Conservation (phyloP, 1,140 invertebrate genomes). For the Tyrophagus putrescentiae region DNA sequence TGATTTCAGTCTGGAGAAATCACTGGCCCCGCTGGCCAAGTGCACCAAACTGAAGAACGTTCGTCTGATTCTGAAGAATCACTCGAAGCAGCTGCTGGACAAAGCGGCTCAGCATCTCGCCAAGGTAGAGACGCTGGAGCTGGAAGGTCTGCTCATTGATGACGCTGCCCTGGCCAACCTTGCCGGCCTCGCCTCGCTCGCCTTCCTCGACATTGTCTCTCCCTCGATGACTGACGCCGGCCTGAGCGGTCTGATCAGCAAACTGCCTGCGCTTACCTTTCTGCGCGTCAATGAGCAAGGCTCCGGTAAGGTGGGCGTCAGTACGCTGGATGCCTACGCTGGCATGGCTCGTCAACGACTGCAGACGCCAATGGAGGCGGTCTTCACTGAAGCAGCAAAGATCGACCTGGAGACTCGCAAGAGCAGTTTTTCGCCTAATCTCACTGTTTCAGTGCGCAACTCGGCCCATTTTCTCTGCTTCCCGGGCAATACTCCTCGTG, state of each 20-base stretch:
- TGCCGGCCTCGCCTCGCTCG: neutral
- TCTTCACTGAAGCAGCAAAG: constrained; percentile 10
- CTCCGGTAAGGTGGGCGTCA: neutral
- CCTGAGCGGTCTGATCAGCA: neutral
- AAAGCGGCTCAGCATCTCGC: neutral
- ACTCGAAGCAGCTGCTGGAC: neutral
- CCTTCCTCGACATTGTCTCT: constrained; percentile 19
- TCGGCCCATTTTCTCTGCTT: constrained; percentile 10
- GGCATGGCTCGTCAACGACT: constrained; percentile 1
- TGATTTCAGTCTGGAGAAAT: constrained; percentile 5
- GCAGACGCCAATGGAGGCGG: neutral
- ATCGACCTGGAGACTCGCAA: constrained; percentile 5
- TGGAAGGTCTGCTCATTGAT: constrained; percentile 15
- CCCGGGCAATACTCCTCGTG: constrained; percentile 15
- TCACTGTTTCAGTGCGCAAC: constrained; percentile 3
- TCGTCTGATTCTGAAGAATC: constrained; percentile 16
- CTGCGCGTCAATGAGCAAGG: constrained; percentile 14
- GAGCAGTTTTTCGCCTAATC: neutral
- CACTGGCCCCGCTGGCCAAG: neutral
- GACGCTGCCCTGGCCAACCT: constrained; percentile 10
- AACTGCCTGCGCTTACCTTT: constrained; percentile 13
- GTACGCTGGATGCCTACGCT: constrained; percentile 8
- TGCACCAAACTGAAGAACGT: constrained; percentile 8
- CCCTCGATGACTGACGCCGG: constrained; percentile 12
- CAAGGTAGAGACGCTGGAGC: constrained; percentile 11